Evolutionary conservation across 2,888 invertebrate species (phyloP).

Genomic region (Ypsolopha scabrella): DNA sequence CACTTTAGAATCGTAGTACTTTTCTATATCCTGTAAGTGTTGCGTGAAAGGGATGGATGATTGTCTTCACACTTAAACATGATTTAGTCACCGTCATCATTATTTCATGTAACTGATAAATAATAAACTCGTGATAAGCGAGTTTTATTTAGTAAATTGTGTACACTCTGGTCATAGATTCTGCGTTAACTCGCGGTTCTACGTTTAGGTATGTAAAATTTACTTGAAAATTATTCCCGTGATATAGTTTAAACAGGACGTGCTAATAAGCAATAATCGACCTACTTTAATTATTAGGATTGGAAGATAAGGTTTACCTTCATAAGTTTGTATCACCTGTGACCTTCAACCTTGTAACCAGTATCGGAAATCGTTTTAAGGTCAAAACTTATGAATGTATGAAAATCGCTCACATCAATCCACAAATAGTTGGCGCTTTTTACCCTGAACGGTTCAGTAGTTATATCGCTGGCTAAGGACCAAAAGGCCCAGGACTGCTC

Average conservation of each 20-base stretch:
- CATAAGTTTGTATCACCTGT: too few relatives aligned
- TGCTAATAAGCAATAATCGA: slow-evolving; percentile 10
- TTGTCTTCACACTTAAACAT: slow-evolving; percentile 54
- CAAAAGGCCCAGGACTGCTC: not conserved
- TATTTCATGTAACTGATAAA: slow-evolving; percentile 31
- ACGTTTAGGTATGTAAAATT: slow-evolving; percentile 41
- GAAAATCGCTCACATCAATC: not conserved
- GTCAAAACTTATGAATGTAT: not conserved
- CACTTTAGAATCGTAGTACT: slow-evolving; percentile 39
- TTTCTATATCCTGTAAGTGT: slow-evolving; percentile 31
- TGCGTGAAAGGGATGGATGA: slow-evolving; percentile 50
- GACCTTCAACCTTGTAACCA: too few relatives aligned
- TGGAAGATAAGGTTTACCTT: not conserved
- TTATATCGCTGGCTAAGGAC: not conserved
- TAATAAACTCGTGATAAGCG: slow-evolving; percentile 36
- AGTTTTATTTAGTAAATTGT: slow-evolving; percentile 47
- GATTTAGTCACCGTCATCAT: slow-evolving; percentile 43
- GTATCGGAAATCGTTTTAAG: too few relatives aligned
- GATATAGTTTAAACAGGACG: slow-evolving; percentile 24
- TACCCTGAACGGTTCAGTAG: not conserved
- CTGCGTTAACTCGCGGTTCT: slow-evolving; percentile 29
- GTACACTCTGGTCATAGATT: slow-evolving; percentile 66
- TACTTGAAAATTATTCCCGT: slow-evolving; percentile 27
- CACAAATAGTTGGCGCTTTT: not conserved
- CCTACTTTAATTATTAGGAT: not conserved